Evolutionary conservation across 2,113 vertebrate species (phyloP).

Genomic region (Tenrec ecaudatus): DNA sequence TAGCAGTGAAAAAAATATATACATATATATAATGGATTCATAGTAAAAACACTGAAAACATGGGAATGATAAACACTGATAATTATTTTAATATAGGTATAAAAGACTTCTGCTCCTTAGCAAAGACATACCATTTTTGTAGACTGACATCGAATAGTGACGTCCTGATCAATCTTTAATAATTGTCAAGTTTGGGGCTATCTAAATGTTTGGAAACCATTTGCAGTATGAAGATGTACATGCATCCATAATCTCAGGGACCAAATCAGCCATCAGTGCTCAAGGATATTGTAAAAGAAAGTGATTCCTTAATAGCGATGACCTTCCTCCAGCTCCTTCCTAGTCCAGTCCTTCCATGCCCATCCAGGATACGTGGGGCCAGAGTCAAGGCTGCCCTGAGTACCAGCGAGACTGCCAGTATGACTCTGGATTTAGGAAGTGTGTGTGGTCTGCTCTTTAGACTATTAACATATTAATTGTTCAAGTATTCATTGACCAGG

Average conservation of each 20-base stretch:
- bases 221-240: not conserved
- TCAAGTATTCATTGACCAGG: too few relatives aligned
- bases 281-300: not conserved
- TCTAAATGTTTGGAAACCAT: not conserved
- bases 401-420: not conserved
- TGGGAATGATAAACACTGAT: not conserved
- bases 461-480: not conserved
- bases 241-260: not conserved
- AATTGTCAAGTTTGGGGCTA: not conserved
- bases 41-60: not conserved
- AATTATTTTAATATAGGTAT: not conserved
- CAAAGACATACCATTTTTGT: not conserved
- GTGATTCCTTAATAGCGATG: not conserved
- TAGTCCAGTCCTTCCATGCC: not conserved
- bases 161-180: not conserved
- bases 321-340: not conserved
- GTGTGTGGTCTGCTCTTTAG: not conserved
- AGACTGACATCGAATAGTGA: not conserved
- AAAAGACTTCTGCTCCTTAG: not conserved
- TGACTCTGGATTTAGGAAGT: not conserved
- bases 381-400: not conserved
- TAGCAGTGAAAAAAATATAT: too few relatives aligned
- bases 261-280: not conserved
- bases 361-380: too few relatives aligned
- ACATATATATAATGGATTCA: not conserved